Base-by-base conservation (phyloP, 2,113 vertebrate genomes). In the Albula goreensis region DNA sequence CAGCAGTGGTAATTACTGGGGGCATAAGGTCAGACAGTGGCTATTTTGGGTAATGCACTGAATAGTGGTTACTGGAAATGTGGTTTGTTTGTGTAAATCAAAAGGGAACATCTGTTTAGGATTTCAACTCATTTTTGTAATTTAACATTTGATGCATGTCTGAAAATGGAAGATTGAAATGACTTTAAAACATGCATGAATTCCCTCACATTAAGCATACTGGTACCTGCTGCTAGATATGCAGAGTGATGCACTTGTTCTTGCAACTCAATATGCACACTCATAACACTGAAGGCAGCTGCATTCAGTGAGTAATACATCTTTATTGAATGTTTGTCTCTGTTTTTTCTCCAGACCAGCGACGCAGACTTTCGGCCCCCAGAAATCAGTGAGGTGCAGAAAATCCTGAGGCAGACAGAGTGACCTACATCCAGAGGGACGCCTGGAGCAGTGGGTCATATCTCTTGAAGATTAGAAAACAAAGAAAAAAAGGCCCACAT, bases 381-480 rank as follows among this genome's bases (percentile, higher is more conserved):
- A 8, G 84, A 60, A n/a, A n/a, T 51, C 51, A 25, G 3, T 31
- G n/a, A 52, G 91, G 91, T 91, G 88, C 91, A 85, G 93, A 88
- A 91, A 88, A 74, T 80, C 92, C 50, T 8, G 92, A 94, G 91
- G 90, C 93, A 93, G 93, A 95, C 92, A 19, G 89, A 89, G 86
- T 88, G 92, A 94, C 94, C 93, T 93, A 94, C 90, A 93, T 95
- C 93, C 90, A 89, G 89, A 90, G 85, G 83, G 88, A 88, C 88
- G 85, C 81, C 82, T 86, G 88, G 83, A 92, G 92, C 93, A 90
- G 89, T 90, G 85, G 91, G 90, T 89, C 92, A 89, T 88, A 56
- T 87, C 85, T 84, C 60, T 31, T 79, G 84, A 89, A 66, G 86
- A 88, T 78, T 80, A 74, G 50, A 77, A 50, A 89, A 86, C 66